Evolutionary conservation across 1,140 invertebrate species (phyloP).

Genomic region (Ceratoteleas bidentatus): DNA sequence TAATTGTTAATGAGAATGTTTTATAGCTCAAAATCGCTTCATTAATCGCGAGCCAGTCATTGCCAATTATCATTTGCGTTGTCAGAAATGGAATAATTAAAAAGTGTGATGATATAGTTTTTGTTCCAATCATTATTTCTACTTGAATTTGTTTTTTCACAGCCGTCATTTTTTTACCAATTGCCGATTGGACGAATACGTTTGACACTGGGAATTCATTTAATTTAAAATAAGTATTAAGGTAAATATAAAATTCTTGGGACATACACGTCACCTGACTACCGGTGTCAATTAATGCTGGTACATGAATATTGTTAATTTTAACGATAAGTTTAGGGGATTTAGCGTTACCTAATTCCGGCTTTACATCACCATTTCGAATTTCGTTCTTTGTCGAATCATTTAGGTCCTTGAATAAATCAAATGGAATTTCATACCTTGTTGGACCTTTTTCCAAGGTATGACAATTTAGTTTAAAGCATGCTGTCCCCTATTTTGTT

Average conservation of each 20-base stretch:
- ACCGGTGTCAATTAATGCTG: constrained; percentile 1
- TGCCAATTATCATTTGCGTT: too few relatives aligned
- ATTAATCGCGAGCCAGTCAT: too few relatives aligned
- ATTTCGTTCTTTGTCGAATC: not conserved
- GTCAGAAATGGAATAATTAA: too few relatives aligned
- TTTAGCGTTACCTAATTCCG: not conserved
- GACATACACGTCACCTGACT: constrained; percentile 41
- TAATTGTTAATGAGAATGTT: too few relatives aligned
- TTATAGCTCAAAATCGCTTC: too few relatives aligned
- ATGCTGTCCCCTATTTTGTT: not conserved
- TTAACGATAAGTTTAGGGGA: constrained; percentile 9
- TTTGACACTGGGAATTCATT: constrained; percentile 16
- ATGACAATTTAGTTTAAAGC: constrained; percentile 17
- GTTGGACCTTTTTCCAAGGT: constrained; percentile 4
- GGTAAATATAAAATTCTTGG: constrained; percentile 28
- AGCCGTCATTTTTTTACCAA: constrained; percentile 8
- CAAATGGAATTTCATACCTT: constrained; percentile 10
- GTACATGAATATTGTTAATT: constrained; percentile 14
- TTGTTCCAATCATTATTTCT: too few relatives aligned
- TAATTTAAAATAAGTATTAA: constrained; percentile 1
- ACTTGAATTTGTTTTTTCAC: too few relatives aligned
- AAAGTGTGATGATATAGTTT: too few relatives aligned
- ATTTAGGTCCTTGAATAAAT: constrained; percentile 13
- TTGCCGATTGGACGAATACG: constrained; percentile 10
- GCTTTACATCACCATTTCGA: not conserved